phyloP scores from a whole-genome alignment of 1,140 invertebrate genomes.

The Macrotrachela quadricornifera region DNA sequence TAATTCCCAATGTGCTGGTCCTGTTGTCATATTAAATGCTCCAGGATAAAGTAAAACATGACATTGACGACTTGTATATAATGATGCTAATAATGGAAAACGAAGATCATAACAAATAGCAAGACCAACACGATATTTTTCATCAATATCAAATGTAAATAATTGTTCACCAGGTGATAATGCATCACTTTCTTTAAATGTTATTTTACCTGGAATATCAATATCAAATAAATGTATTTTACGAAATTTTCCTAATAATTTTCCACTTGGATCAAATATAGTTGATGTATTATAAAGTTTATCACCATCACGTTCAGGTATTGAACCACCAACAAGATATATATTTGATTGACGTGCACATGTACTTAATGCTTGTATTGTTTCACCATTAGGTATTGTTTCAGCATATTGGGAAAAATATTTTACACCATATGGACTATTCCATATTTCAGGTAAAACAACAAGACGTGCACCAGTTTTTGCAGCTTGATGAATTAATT shows the following conservation, averaged over 20 bases:
- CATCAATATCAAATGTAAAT: constrained; percentile 45
- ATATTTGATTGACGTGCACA: constrained; percentile 53
- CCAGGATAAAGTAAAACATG: constrained; percentile 67
- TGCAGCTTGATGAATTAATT: constrained; percentile 50
- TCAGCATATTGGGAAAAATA: constrained; percentile 69
- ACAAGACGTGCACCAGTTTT: constrained; percentile 50
- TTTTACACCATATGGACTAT: constrained; percentile 71
- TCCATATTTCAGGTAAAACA: constrained; percentile 68
- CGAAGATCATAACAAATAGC: constrained; percentile 84
- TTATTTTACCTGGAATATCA: constrained; percentile 68
- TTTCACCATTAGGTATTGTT: constrained; percentile 44
- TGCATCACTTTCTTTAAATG: constrained; percentile 72
- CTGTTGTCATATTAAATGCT: constrained; percentile 84
- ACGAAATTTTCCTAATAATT: constrained; percentile 37
- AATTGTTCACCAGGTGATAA: constrained; percentile 51
- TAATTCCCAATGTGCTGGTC: constrained; percentile 72
- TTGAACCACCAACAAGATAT: constrained; percentile 61
- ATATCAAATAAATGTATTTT: constrained; percentile 80
- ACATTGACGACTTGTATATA: constrained; percentile 50
- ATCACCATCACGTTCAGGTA: constrained; percentile 49
- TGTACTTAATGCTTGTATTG: constrained; percentile 44
- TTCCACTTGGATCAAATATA: constrained; percentile 56
- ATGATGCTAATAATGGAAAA: constrained; percentile 63
- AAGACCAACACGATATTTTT: constrained; percentile 42
- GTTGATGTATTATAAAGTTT: constrained; percentile 69